Base-by-base conservation (phyloP, 1,140 invertebrate species). In the Saccostrea cuccullata region DNA sequence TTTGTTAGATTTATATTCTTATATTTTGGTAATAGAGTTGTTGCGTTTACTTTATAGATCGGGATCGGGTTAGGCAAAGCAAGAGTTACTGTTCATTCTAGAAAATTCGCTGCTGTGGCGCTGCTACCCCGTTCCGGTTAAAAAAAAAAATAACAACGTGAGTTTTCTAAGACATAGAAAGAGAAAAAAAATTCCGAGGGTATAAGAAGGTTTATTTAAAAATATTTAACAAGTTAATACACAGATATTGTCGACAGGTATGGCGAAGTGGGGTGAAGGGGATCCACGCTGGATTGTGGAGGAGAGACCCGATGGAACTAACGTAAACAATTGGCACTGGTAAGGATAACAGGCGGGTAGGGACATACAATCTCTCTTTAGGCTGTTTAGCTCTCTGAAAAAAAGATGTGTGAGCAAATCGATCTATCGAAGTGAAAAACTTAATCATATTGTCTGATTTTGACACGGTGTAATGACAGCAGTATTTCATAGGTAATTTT, bases 281-380 rank as follows among this genome's bases (percentile, higher is more conserved):
- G 99, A 99, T 96, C 99, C 99, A 90, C 96, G 99, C 83, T 99
- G 99, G 99, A 99, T 99, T 95, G 99, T 99, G 11, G 99, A 99
- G 95, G 99, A 99, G 94, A 96, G 99, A 84, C 98, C 99, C 2
- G 99, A 99, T 96, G 99, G 98, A 5, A 99, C 98, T 12, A 99
- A 99, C 95, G 98, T 99, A 13, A 99, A 99, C 95, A 99, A 99
- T 95, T 99, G 99, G 99, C 99, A 99, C 94, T 99, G 99, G 99
- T 97, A 96, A 95, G 94, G 20, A 84, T 55, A 17, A 6, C 67
- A n/a, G 86, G 47, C 55, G 30, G 30, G 30, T 36, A 36, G 30
- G 30, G 30, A 36, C 30, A 36, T 36, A 36, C 30, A 36, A 2
- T 36, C 30, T 36, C 30, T 36, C 30, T 36, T 36, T n/a, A n/a